phyloP scores from a whole-genome alignment of 2,797 vertebrate species.

The Halcyon badia region DNA sequence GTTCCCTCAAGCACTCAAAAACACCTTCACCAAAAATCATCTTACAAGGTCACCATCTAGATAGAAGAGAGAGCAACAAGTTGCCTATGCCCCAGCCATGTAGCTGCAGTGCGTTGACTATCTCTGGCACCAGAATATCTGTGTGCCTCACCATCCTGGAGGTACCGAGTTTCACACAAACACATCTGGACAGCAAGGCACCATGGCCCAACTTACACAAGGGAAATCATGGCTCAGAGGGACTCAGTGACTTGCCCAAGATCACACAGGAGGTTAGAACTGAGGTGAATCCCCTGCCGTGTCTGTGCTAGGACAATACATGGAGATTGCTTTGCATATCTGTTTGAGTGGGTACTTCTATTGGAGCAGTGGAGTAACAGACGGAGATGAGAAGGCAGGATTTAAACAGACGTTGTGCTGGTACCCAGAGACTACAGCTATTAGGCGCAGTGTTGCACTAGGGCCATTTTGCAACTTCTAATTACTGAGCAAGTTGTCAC shows the following conservation, averaged over 20 bases:
- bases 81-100: accelerated
- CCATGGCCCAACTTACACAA: accelerated
- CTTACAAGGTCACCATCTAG: not conserved
- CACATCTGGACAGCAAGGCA: not conserved
- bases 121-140: not conserved
- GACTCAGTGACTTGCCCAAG: not conserved
- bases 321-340: accelerated
- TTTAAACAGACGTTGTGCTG: not conserved
- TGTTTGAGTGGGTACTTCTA: not conserved
- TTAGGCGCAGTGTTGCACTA: not conserved
- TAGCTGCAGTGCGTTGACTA: not conserved
- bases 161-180: accelerated
- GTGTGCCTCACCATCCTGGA: not conserved
- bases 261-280: accelerated
- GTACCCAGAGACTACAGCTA: not conserved
- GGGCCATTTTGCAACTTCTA: not conserved
- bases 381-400: not conserved
- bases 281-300: not conserved
- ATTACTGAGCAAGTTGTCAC: not conserved
- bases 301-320: not conserved
- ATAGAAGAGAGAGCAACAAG: not conserved
- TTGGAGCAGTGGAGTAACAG: not conserved
- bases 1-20: not conserved
- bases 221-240: not conserved
- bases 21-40: not conserved